phyloP scores from a whole-genome alignment of 1,140 invertebrate genomes.

The Drosophila tristis region DNA sequence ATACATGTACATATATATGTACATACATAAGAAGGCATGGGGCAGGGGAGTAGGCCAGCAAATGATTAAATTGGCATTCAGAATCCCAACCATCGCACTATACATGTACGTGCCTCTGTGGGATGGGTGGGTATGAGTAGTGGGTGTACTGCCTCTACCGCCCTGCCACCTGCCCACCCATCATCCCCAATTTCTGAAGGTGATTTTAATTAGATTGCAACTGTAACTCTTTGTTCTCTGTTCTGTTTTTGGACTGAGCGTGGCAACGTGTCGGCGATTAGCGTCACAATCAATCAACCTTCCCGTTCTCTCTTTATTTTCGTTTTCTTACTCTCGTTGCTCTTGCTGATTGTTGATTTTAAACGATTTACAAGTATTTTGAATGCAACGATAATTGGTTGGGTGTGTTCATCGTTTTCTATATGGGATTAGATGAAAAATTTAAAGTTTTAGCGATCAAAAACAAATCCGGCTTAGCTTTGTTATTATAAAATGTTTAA shows the following conservation, averaged over 20 bases:
- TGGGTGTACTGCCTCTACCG: not conserved
- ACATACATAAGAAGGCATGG: no score
- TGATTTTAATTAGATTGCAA: slow-evolving; percentile 76
- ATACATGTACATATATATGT: not conserved
- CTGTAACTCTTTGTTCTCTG: slow-evolving; percentile 29
- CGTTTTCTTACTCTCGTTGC: not conserved
- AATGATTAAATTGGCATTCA: slow-evolving; percentile 48
- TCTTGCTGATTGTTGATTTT: slow-evolving; percentile 21
- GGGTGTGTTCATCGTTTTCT: slow-evolving; percentile 3
- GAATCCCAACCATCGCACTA: slow-evolving; percentile 17
- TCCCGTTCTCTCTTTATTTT: slow-evolving; percentile 2
- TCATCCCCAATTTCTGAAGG: slow-evolving; percentile 59
- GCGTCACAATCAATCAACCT: slow-evolving; percentile 21
- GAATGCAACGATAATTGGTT: no score
- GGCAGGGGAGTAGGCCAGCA: not conserved
- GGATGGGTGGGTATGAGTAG: slow-evolving; percentile 1
- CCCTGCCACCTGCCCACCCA: not conserved
- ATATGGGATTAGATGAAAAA: slow-evolving; percentile 48
- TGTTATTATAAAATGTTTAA: not conserved
- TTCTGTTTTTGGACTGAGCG: slow-evolving; percentile 16
- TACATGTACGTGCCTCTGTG: not conserved
- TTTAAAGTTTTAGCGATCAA: slow-evolving; percentile 27
- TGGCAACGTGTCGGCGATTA: slow-evolving; percentile 50
- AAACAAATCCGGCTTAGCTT: slow-evolving; percentile 10
- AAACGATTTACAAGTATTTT: not conserved